Evolutionary conservation across 1,140 invertebrate species (phyloP).

Genomic region (Coptotermes formosanus): DNA sequence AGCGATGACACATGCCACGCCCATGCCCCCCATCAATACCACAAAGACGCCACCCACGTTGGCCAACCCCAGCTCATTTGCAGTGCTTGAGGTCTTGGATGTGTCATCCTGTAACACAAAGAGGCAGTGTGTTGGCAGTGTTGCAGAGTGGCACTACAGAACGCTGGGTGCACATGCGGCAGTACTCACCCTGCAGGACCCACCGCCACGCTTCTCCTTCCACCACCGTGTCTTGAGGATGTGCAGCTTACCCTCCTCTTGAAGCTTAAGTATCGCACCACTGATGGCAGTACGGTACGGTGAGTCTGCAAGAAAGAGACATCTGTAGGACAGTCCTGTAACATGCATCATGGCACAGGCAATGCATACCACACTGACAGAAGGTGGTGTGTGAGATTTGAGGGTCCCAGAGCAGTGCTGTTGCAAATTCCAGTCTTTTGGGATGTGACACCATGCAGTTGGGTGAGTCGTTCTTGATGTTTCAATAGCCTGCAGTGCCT

Average conservation of each 20-base stretch:
- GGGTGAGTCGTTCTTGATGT: no score
- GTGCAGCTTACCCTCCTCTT: constrained; percentile 89
- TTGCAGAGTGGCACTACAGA: neutral
- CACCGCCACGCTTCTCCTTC: constrained; percentile 86
- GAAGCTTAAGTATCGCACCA: constrained; percentile 84
- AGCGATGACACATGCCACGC: constrained; percentile 81
- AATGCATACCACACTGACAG: neutral
- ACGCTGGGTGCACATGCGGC: neutral
- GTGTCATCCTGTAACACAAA: constrained; percentile 65
- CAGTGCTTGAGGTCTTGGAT: constrained; percentile 78
- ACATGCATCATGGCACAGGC: neutral
- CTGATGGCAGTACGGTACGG: constrained; percentile 84
- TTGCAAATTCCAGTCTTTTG: no score
- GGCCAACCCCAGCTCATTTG: constrained; percentile 81
- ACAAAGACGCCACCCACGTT: constrained; percentile 96
- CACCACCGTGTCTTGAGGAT: constrained; percentile 94
- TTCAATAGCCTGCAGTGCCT: no score
- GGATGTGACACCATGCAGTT: no score
- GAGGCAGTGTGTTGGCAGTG: constrained; percentile 21
- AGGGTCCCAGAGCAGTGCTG: no score
- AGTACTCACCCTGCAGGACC: constrained; percentile 70
- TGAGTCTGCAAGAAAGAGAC: constrained; percentile 61
- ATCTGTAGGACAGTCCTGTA: no score
- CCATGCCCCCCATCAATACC: constrained; percentile 88
- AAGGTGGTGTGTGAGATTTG: neutral